These are phyloP conservation scores for Corvus cornix DNA, from an alignment of 2,113 vertebrate species.

Conservation along the genomic window DNA sequence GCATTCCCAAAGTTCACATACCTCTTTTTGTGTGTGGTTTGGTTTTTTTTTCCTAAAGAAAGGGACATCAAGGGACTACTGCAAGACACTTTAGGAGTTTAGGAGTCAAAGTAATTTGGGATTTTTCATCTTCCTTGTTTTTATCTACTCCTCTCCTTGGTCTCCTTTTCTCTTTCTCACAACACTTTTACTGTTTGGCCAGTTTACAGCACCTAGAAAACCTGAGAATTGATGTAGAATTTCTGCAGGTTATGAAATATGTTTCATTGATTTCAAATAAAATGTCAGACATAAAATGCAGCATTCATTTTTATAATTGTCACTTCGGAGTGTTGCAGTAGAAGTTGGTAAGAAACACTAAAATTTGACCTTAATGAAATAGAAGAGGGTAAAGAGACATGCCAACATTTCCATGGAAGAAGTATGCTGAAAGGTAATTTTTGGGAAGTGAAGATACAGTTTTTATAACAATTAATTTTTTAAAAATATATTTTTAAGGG, in stretches of 20 bases:
- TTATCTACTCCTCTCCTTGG: not conserved
- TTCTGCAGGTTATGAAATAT: not conserved
- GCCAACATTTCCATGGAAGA: not conserved
- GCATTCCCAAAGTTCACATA: not conserved
- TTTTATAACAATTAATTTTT: not conserved
- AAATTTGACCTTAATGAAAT: not conserved
- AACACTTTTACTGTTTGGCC: not conserved
- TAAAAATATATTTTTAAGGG: not conserved
- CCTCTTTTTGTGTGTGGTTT: not conserved
- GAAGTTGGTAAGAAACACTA: conserved; percentile 14
- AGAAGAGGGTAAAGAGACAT: not conserved
- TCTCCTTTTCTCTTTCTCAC: not conserved
- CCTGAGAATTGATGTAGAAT: not conserved
- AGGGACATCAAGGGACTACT: not conserved
- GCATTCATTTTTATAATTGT: conserved; percentile 22
- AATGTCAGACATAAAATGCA: conserved; percentile 25
- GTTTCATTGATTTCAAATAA: conserved; percentile 40
- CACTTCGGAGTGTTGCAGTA: not conserved
- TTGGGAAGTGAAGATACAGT: not conserved
- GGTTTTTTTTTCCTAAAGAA: not conserved
- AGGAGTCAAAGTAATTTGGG: not conserved
- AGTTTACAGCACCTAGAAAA: not conserved
- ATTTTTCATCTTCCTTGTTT: not conserved
- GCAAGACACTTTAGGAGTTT: not conserved
- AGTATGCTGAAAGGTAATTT: not conserved